Evolutionary conservation across 2,888 invertebrate species (phyloP).

Genomic region (Drosophila mayaguana): DNA sequence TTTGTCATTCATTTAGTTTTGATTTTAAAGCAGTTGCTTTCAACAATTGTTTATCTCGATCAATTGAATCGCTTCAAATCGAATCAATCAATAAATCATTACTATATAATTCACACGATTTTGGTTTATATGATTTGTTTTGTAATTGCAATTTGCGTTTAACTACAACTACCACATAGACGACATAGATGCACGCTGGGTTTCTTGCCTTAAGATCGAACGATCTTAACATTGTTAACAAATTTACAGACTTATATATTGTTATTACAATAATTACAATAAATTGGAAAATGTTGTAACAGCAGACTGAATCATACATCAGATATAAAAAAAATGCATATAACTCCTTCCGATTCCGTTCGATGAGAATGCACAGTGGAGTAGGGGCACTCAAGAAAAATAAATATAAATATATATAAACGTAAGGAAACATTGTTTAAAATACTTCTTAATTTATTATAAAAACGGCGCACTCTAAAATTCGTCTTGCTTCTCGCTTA

Average conservation of each 20-base stretch:
- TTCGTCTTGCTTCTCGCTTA: constrained; percentile 50
- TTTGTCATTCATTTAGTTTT: constrained; percentile 43
- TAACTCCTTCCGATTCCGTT: background rate
- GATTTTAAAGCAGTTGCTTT: constrained; percentile 73
- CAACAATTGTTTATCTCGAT: constrained; percentile 63
- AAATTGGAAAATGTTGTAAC: constrained; percentile 55
- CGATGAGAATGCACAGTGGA: constrained; percentile 1
- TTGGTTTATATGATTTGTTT: constrained; percentile 43
- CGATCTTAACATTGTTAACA: constrained; percentile 75
- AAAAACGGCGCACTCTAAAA: constrained; percentile 60
- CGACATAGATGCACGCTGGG: constrained; percentile 63
- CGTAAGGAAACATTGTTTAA: constrained; percentile 22
- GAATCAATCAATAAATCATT: constrained; percentile 44
- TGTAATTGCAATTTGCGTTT: constrained; percentile 67
- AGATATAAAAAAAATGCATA: constrained; percentile 1
- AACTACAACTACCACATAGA: constrained; percentile 69
- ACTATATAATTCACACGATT: constrained; percentile 62
- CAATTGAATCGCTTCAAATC: constrained; percentile 31
- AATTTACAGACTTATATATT: constrained; percentile 78
- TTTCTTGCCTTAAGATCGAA: constrained; percentile 43
- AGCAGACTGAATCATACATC: constrained; percentile 23
- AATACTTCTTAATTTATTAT: constrained; percentile 55
- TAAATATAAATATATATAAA: constrained; percentile 18
- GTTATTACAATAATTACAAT: constrained; percentile 62
- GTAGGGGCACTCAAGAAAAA: constrained; percentile 18